These are phyloP conservation scores for Neodon shergylaensis DNA, from an alignment of 2,113 vertebrate genomes.

Conservation along the genomic window DNA sequence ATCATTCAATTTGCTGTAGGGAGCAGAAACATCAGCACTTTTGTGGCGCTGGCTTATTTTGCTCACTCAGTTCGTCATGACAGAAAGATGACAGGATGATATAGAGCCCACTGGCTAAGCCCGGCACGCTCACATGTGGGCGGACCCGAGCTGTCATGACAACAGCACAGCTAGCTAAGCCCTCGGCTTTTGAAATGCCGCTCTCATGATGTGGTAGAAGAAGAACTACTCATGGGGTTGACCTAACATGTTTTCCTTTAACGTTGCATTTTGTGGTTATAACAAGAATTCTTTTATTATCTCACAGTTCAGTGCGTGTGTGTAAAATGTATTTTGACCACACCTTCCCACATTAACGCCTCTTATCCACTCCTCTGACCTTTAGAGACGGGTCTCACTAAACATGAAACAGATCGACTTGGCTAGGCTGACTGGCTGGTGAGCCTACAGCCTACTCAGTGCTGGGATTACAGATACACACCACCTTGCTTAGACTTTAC, in stretches of 20 bases:
- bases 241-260: slow-evolving; percentile 5
- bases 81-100: neutral
- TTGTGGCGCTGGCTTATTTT: neutral
- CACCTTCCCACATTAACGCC: neutral
- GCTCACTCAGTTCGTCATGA: neutral
- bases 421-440: neutral
- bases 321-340: neutral
- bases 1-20: neutral
- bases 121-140: neutral
- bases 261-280: neutral
- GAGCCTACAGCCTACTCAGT: neutral
- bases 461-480: neutral
- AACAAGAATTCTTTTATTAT: neutral
- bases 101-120: neutral
- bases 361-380: too few species aligned
- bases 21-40: neutral
- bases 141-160: neutral
- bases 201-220: neutral
- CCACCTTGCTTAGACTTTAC: neutral
- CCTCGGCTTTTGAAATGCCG: neutral
- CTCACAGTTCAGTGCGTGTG: neutral
- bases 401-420: neutral
- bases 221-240: neutral
- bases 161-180: neutral
- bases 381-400: neutral